Evolutionary conservation across 2,888 invertebrate genomes (phyloP).

Genomic region (Cephus pulcher): DNA sequence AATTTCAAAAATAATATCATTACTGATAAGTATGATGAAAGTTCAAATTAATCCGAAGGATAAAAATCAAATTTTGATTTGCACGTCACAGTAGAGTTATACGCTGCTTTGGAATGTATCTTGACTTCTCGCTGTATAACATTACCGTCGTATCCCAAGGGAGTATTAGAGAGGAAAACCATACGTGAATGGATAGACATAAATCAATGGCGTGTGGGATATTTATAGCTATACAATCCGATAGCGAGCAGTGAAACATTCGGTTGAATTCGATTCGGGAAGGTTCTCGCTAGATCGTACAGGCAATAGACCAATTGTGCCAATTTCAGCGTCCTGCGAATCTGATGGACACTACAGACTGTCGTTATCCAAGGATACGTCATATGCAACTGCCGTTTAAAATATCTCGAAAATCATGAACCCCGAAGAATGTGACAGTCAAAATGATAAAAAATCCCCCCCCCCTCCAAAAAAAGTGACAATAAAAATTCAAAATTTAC

Average conservation of each 20-base stretch:
- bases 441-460: neutral
- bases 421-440: neutral
- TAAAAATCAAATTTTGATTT: neutral
- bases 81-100: neutral
- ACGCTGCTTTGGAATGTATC: neutral
- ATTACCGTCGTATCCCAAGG: neutral
- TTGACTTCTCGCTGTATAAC: neutral
- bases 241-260: neutral
- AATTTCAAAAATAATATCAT: neutral
- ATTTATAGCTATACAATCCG: neutral
- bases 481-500: too few species aligned
- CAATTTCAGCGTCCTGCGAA: neutral
- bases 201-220: neutral
- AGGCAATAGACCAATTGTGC: neutral
- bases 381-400: neutral
- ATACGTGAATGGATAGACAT: neutral
- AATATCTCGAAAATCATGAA: neutral
- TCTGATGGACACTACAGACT: neutral
- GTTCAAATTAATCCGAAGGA: neutral
- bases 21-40: neutral
- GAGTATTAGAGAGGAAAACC: neutral
- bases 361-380: neutral
- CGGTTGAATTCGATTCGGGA: neutral
- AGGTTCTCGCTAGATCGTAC: neutral
- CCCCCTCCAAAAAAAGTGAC: too few species aligned